phyloP scores from a whole-genome alignment of 1,140 invertebrate species.

The Pachypeltis micranthus region DNA sequence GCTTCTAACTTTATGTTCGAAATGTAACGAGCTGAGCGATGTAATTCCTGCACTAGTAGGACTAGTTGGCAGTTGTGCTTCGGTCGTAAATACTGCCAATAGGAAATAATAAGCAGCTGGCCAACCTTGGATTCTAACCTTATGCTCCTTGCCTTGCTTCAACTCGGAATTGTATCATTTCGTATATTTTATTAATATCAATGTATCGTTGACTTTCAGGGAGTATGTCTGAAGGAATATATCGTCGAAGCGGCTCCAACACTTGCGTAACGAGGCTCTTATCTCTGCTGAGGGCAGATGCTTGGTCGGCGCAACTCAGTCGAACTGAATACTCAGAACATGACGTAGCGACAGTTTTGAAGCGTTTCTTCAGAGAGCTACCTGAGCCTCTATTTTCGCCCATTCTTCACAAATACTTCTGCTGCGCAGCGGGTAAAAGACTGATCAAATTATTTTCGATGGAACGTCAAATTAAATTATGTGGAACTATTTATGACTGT shows the following conservation, averaged over 20 bases:
- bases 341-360: conserved; percentile 73
- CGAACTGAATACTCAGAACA: conserved; percentile 62
- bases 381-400: conserved; percentile 56
- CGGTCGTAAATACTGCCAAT: no score
- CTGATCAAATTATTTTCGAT: neutral
- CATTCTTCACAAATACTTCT: conserved; percentile 41
- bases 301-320: conserved; percentile 68
- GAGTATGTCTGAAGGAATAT: conserved; percentile 72
- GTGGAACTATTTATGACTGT: no score
- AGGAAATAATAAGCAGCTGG: no score
- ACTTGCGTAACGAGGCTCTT: conserved; percentile 64
- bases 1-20: no score
- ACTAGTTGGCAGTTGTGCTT: no score
- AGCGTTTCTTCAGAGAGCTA: conserved; percentile 68
- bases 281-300: conserved; percentile 59
- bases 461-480: no score
- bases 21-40: no score
- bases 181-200: no score
- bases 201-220: conserved; percentile 40
- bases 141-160: no score
- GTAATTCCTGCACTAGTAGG: no score
- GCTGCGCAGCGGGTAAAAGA: conserved; percentile 31
- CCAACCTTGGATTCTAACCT: no score
- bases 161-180: no score
- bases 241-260: conserved; percentile 63